Percentiles rank a stretch among this genome's conserved stretches.
These are phyloP conservation scores for Furcifer pardalis DNA, from an alignment of 2,797 vertebrate species.

Conservation along the genomic window DNA sequence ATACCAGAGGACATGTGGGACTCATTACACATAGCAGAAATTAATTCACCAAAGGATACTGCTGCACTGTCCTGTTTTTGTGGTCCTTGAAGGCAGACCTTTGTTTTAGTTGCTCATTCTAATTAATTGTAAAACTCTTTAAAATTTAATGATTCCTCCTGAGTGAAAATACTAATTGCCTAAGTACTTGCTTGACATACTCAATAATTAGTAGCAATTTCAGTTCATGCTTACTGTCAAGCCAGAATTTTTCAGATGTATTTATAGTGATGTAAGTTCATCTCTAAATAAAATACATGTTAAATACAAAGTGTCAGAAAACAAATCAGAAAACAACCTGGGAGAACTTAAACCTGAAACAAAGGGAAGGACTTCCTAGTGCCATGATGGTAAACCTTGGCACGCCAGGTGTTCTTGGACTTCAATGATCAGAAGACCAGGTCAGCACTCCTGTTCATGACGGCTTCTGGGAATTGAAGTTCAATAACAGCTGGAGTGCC, in stretches of 20 bases:
- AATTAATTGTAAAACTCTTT: slow-evolving; percentile 40
- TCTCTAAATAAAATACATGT: slow-evolving; percentile 41
- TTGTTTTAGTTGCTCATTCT: slow-evolving; percentile 23
- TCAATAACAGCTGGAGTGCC: too few species aligned
- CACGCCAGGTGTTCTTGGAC: too few species aligned
- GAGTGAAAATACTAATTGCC: slow-evolving; percentile 48
- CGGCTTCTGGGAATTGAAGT: too few species aligned
- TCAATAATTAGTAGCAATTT: slow-evolving; percentile 35
- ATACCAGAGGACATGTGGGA: neutral
- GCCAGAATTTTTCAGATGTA: slow-evolving; percentile 23
- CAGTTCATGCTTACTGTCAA: slow-evolving; percentile 38
- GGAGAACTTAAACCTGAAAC: slow-evolving; percentile 25
- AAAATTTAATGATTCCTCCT: slow-evolving; percentile 64
- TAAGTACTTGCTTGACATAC: slow-evolving; percentile 43
- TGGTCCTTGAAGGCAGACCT: slow-evolving; percentile 48
- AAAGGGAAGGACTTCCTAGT: slow-evolving; percentile 37
- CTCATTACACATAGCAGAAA: neutral
- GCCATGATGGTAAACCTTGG: too few species aligned
- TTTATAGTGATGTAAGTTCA: neutral
- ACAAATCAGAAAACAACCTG: slow-evolving; percentile 14
- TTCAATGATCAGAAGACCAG: too few species aligned
- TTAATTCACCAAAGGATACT: slow-evolving; percentile 25
- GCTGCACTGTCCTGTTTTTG: slow-evolving; percentile 25
- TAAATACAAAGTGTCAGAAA: slow-evolving; percentile 29
- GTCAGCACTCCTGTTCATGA: too few species aligned